A percentile compares a stretch with the other conserved stretches of the same genome.
phyloP scores from a whole-genome alignment of 2,888 invertebrate genomes.

The Sipunculus nudus region DNA sequence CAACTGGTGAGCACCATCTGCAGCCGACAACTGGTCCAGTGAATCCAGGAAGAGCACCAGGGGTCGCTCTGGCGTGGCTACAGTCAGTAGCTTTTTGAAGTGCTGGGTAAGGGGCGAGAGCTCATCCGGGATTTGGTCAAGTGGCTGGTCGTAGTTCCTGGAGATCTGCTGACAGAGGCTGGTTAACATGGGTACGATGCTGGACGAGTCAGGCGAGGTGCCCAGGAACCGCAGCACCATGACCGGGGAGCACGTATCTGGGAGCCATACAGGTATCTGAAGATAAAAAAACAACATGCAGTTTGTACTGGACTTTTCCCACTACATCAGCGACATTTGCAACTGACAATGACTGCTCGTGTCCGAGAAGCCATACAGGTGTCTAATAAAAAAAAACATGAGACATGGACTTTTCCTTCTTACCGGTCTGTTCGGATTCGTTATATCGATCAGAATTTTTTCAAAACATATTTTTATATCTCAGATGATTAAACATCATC shows the following conservation, averaged over 20 bases:
- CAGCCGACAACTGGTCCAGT: conserved; percentile 94
- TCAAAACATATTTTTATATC: too few relatives aligned
- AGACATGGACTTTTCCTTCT: too few relatives aligned
- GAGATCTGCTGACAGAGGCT: conserved; percentile 95
- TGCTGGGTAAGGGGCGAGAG: conserved; percentile 93
- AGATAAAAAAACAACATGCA: conserved; percentile 12
- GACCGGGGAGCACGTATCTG: conserved; percentile 72
- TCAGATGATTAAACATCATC: too few relatives aligned
- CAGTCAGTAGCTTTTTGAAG: conserved; percentile 89
- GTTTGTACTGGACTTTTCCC: too few relatives aligned
- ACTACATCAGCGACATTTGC: too few relatives aligned
- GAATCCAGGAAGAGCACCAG: conserved; percentile 92
- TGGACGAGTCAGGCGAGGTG: conserved; percentile 96
- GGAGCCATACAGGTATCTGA: conserved; percentile 44
- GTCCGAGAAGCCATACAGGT: too few relatives aligned
- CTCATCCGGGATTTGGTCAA: conserved; percentile 93
- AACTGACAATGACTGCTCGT: too few relatives aligned
- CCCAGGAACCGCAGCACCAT: conserved; percentile 92
- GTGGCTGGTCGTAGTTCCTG: conserved; percentile 49
- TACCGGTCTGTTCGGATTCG: too few relatives aligned
- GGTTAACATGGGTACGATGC: conserved; percentile 90
- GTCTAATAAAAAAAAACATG: too few relatives aligned
- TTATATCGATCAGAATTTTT: too few relatives aligned
- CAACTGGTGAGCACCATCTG: conserved; percentile 92
- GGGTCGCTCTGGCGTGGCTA: conserved; percentile 71